Base-by-base conservation (phyloP, 2,888 invertebrate genomes). In the Eristalis pertinax region DNA sequence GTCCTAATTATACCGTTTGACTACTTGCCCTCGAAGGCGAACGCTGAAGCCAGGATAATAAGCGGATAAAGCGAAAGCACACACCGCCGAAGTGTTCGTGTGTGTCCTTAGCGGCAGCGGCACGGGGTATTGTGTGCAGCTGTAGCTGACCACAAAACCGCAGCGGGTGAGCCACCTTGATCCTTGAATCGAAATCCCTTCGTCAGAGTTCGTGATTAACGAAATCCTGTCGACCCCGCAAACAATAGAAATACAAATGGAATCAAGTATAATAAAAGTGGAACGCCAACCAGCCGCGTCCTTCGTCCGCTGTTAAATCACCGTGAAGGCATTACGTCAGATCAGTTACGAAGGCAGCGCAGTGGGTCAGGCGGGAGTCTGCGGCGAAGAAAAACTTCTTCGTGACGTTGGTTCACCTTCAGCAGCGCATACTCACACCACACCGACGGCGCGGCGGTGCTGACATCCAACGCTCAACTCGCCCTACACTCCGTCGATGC, bases 241-340 rank as follows among this genome's bases (percentile, higher is more conserved):
- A 72, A 79, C 79, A 60, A 73, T 29, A 26, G 69, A 64, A 76
- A 72, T 8, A 62, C 32, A 24, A 38, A 62, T 15, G 43, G 43
- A 43, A 7, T 43, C 43, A 7, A 7, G 43, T n/a, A 19, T 43
- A 43, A 43, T 43, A 43, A 43, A 50, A 29, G 26, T 63, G 63
- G 63, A 63, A 11, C 63, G 32, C 63, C 26, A 29, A 1, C 50
- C 50, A 1, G n/a, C 4, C 43, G 43, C 43, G 50, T 50, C 50
- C 50, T 50, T 50, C 50, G 50, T 19, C 19, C 8, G 50, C 2
- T 8, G 50, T 84, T 41, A 72, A 80, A 80, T 75, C 80, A 67
- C 67, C 62, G 74, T 65, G 65, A 11, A 80, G 75, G 75, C 80
- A 80, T 80, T 84, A 84, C 80, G 84, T 84, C 84, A 84, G 84